phyloP scores from a whole-genome alignment of 1,140 invertebrate genomes.

The Cyphomyrmex costatus region DNA sequence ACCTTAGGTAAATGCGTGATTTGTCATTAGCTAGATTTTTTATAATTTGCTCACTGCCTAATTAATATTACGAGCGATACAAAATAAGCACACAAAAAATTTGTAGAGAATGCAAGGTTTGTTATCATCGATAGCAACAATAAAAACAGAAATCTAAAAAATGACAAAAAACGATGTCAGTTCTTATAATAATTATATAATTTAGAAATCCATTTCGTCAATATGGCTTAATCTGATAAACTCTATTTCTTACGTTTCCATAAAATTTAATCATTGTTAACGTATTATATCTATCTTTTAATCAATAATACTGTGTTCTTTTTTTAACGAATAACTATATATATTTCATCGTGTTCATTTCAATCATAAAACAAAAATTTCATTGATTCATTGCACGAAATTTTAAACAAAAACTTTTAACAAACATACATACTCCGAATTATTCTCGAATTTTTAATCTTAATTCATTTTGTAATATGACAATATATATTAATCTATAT shows the following conservation, averaged over 20 bases:
- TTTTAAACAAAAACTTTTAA: slow-evolving; percentile 31
- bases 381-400: slow-evolving; percentile 31
- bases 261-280: slow-evolving; percentile 38
- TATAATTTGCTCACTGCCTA: slow-evolving; percentile 38
- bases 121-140: slow-evolving; percentile 23
- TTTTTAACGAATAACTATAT: neutral
- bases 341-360: slow-evolving; percentile 14
- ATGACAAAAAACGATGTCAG: slow-evolving; percentile 25
- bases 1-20: slow-evolving; percentile 85
- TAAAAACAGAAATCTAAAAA: slow-evolving; percentile 31
- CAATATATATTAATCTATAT: neutral
- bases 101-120: slow-evolving; percentile 44
- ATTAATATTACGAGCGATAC: slow-evolving; percentile 46
- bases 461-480: slow-evolving; percentile 16
- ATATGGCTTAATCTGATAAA: slow-evolving; percentile 3
- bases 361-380: slow-evolving; percentile 12
- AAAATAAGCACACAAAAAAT: slow-evolving; percentile 40
- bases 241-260: slow-evolving; percentile 32
- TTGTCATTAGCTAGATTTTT: slow-evolving; percentile 66
- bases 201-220: slow-evolving; percentile 13
- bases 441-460: neutral
- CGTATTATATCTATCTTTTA: slow-evolving; percentile 15
- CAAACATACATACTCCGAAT: neutral
- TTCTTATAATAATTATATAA: slow-evolving; percentile 29
- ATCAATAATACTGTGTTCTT: neutral